Evolutionary conservation across 2,888 invertebrate genomes (phyloP).

Genomic region (Molorchus minor): DNA sequence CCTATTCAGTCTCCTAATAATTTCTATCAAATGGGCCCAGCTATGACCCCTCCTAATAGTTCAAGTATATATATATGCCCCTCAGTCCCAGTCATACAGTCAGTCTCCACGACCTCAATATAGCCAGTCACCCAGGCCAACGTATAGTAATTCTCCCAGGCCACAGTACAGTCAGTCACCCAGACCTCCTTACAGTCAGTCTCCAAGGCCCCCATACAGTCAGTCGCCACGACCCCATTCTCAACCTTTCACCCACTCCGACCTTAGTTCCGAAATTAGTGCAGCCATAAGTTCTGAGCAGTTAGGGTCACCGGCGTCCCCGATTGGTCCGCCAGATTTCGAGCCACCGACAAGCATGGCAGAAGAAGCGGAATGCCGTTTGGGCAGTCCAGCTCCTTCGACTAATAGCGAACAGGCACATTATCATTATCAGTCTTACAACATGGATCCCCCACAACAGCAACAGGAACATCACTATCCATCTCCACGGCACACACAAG

Average conservation of each 20-base stretch:
- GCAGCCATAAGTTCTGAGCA: slow-evolving; percentile 79
- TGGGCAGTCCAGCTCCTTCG: slow-evolving; percentile 64
- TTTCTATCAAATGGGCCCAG: slow-evolving; percentile 62
- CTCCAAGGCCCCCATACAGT: slow-evolving; percentile 52
- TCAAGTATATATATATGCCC: slow-evolving; percentile 57
- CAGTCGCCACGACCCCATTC: slow-evolving; percentile 62
- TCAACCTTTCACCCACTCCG: slow-evolving; percentile 73
- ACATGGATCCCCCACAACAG: slow-evolving; percentile 57
- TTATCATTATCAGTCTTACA: slow-evolving; percentile 59
- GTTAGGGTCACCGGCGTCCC: slow-evolving; percentile 74
- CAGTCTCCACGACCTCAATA: slow-evolving; percentile 54
- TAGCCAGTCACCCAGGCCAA: slow-evolving; percentile 63
- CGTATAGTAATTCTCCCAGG: slow-evolving; percentile 54
- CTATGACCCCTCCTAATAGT: slow-evolving; percentile 60
- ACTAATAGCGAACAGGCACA: slow-evolving; percentile 59
- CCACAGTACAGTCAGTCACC: slow-evolving; percentile 59
- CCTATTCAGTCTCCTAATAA: slow-evolving; percentile 65
- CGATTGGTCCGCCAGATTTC: slow-evolving; percentile 74
- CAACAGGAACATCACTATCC: slow-evolving; percentile 59
- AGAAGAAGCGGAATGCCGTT: slow-evolving; percentile 66
- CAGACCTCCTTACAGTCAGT: slow-evolving; percentile 55
- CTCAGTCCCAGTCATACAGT: slow-evolving; percentile 53
- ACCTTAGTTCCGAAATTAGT: slow-evolving; percentile 80
- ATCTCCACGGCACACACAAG: slow-evolving; percentile 68
- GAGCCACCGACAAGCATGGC: slow-evolving; percentile 77